A percentile compares a stretch with the other conserved stretches of the same genome.
Evolutionary conservation across 2,797 vertebrate species (phyloP).

Genomic region (Otus scops): DNA sequence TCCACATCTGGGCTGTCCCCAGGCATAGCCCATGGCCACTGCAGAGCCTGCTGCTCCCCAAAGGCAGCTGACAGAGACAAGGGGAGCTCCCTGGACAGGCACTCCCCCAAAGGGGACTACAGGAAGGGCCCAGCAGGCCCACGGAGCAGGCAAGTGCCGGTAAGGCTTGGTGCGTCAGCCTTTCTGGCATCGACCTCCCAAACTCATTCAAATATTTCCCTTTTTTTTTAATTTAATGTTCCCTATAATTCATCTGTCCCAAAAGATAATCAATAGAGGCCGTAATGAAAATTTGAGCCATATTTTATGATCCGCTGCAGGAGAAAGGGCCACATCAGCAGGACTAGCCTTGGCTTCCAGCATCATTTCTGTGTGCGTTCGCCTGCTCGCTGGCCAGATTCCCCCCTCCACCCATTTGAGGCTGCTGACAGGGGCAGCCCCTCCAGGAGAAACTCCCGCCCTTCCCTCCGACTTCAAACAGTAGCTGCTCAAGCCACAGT

Average conservation of each 20-base stretch:
- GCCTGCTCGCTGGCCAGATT: neutral
- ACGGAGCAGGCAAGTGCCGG: neutral
- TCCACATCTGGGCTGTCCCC: neutral
- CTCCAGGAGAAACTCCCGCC: neutral
- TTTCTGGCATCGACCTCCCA: constrained; percentile 90
- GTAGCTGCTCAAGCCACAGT: rapidly evolving
- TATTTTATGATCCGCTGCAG: constrained; percentile 95
- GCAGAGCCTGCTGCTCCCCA: neutral
- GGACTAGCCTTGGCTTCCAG: constrained; percentile 83
- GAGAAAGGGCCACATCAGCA: constrained; percentile 94
- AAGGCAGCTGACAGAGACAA: neutral
- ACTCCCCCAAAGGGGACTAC: neutral
- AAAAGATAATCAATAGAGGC: constrained; percentile 99
- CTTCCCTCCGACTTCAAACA: neutral
- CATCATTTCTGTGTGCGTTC: constrained; percentile 40
- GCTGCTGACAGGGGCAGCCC: neutral
- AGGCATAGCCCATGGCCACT: neutral
- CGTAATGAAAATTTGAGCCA: constrained; percentile 99
- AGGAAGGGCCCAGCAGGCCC: neutral
- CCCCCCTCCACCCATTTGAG: neutral
- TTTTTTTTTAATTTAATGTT: constrained; percentile 96
- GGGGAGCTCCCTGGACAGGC: neutral
- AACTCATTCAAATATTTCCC: constrained; percentile 99
- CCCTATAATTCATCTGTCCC: constrained; percentile 97
- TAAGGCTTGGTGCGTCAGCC: constrained; percentile 73